Conservation (phyloP, 2,113 vertebrate species). For the Oplegnathus fasciatus region DNA sequence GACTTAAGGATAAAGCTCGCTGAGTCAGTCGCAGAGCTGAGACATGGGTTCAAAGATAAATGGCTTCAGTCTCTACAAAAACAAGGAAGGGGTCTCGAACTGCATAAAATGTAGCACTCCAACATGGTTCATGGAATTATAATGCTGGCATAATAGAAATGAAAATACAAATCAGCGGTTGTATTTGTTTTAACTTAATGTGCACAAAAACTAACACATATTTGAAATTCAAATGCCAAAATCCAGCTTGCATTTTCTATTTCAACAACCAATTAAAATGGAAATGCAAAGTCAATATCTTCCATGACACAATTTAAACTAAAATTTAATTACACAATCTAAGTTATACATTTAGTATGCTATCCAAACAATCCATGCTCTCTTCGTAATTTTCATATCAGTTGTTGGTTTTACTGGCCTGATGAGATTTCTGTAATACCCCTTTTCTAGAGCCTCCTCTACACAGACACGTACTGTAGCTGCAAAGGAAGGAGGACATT, state of each 20-base stretch:
- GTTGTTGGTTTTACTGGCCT: constrained; percentile 1
- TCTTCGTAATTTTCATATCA: not conserved
- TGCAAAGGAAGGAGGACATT: not conserved
- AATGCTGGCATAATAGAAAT: not conserved
- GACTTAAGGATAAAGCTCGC: not conserved
- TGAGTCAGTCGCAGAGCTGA: not conserved
- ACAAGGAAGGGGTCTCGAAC: not conserved
- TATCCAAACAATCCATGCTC: not conserved
- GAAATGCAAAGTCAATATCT: not conserved
- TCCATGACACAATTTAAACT: not conserved
- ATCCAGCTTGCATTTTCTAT: not conserved
- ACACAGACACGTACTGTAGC: not conserved
- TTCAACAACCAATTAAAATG: not conserved
- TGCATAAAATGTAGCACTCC: not conserved
- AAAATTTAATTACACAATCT: not conserved
- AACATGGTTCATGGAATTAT: not conserved
- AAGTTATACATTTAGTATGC: too few species aligned
- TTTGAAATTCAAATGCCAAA: constrained; percentile 11
- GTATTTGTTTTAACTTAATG: not conserved
- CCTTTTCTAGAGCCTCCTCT: not conserved
- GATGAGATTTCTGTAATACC: not conserved
- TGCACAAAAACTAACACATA: not conserved
- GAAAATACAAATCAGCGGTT: not conserved
- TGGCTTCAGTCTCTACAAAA: not conserved
- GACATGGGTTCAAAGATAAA: constrained; percentile 1